A percentile compares a stretch with the other conserved stretches of the same genome.
These are phyloP conservation scores for Ophion ellenae DNA, from an alignment of 2,888 invertebrate species.

Conservation along the genomic window DNA sequence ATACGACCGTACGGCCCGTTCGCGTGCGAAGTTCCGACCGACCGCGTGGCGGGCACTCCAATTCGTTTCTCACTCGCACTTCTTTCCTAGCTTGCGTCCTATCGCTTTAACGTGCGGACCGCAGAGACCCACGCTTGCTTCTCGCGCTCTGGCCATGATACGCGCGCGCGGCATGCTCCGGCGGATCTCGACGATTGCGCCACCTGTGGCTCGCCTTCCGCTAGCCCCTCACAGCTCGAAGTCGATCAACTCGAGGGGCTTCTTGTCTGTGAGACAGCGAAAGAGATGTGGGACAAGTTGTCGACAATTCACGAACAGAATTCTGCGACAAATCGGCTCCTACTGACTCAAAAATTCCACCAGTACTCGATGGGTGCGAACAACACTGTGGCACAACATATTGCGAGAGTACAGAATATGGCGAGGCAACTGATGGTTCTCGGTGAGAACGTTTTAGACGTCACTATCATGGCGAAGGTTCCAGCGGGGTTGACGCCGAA, in stretches of 20 bases:
- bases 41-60: too few relatives aligned
- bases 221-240: neutral
- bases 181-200: too few relatives aligned
- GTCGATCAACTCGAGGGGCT: constrained; percentile 12
- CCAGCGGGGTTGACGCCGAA: constrained; percentile 66
- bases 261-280: neutral
- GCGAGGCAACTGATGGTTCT: neutral
- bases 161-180: too few relatives aligned
- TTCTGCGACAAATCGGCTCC: neutral
- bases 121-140: too few relatives aligned
- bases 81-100: too few relatives aligned
- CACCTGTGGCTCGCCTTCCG: too few relatives aligned
- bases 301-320: neutral
- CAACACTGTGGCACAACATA: neutral
- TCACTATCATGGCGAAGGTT: constrained; percentile 68
- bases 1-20: too few relatives aligned
- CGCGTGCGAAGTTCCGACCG: too few relatives aligned
- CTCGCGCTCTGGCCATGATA: too few relatives aligned
- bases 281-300: constrained; percentile 13
- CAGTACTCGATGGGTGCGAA: neutral
- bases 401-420: constrained; percentile 8
- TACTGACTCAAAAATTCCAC: constrained; percentile 12
- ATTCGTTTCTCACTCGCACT: too few relatives aligned
- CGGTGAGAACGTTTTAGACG: constrained; percentile 24
- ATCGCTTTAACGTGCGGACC: too few relatives aligned